phyloP scores from a whole-genome alignment of 1,140 invertebrate species.

The Atta texana region DNA sequence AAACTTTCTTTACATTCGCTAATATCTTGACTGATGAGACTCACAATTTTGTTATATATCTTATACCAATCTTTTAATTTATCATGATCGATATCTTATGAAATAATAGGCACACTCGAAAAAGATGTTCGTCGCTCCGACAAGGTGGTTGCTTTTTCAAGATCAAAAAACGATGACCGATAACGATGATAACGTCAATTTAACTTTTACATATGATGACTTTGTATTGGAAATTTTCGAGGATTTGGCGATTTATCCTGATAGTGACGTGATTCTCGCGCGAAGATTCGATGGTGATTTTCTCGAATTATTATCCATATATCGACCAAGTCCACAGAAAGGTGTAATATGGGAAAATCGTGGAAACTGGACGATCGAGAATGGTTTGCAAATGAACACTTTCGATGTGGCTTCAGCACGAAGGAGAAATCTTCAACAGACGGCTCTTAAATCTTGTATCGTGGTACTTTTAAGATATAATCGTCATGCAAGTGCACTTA shows the following conservation, averaged over 20 bases:
- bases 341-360: too few relatives aligned
- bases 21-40: neutral
- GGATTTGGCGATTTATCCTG: conserved; percentile 62
- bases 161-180: conserved; percentile 42
- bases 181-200: neutral
- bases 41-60: neutral
- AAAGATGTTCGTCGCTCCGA: conserved; percentile 74
- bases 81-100: neutral
- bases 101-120: conserved; percentile 68
- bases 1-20: neutral
- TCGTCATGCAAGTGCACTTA: neutral
- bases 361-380: too few relatives aligned
- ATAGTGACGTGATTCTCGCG: too few relatives aligned
- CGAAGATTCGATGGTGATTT: too few relatives aligned
- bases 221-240: conserved; percentile 58
- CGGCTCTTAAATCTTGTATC: too few relatives aligned
- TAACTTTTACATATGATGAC: neutral
- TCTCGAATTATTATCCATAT: too few relatives aligned
- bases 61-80: neutral
- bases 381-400: too few relatives aligned
- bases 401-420: too few relatives aligned
- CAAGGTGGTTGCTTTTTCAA: conserved; percentile 79
- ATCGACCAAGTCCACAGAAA: too few relatives aligned
- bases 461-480: conserved; percentile 32
- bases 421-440: too few relatives aligned